Conservation (phyloP, 2,888 invertebrate genomes). For the Hybos culiciformis region DNA sequence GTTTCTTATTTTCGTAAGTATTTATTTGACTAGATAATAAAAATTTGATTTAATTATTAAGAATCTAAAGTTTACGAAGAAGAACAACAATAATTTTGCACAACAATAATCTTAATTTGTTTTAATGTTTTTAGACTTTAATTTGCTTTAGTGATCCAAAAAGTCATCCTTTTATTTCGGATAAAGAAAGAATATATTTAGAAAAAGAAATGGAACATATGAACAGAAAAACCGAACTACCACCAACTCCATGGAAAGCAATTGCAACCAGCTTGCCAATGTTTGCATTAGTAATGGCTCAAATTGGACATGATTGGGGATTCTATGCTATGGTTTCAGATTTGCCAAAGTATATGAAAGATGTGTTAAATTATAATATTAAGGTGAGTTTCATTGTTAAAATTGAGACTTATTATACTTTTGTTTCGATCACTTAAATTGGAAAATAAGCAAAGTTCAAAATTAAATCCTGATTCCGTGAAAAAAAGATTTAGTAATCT, state of each 20-base stretch:
- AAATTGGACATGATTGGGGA: slow-evolving; percentile 53
- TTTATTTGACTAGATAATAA: no score
- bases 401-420: no score
- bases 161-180: slow-evolving; percentile 60
- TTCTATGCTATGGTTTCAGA: slow-evolving; percentile 52
- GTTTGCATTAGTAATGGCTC: slow-evolving; percentile 62
- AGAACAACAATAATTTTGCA: neutral
- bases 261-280: slow-evolving; percentile 56
- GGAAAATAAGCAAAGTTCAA: no score
- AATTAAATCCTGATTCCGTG: no score
- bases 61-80: no score
- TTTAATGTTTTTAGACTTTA: slow-evolving; percentile 34
- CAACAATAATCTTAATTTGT: neutral
- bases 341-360: slow-evolving; percentile 48
- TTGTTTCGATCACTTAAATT: no score
- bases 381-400: no score
- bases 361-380: slow-evolving; percentile 46
- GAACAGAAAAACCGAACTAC: slow-evolving; percentile 40
- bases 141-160: slow-evolving; percentile 54
- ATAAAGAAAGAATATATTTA: slow-evolving; percentile 53
- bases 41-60: no score
- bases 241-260: slow-evolving; percentile 55
- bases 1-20: slow-evolving; percentile 53
- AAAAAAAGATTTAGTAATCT: no score
- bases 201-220: slow-evolving; percentile 46